Conservation (phyloP, 53 echinoderm and acorn worm genomes). For the Apostichopus leukothele region DNA sequence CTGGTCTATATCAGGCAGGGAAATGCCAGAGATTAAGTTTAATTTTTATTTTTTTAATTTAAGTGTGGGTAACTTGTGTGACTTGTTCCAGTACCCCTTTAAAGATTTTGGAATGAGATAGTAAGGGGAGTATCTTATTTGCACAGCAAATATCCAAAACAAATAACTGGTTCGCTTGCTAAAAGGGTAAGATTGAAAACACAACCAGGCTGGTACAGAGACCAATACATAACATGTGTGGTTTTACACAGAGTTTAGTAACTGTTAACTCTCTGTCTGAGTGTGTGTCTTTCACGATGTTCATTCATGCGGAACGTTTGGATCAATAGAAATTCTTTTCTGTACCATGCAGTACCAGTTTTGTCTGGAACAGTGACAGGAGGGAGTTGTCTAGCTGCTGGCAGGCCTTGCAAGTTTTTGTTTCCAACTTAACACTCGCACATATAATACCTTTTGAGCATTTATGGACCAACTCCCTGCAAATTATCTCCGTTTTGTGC, state of each 20-base stretch:
- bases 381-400: background rate
- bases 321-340: background rate
- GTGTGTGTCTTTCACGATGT: background rate
- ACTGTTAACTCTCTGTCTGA: background rate
- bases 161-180: background rate
- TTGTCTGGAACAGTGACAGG: background rate
- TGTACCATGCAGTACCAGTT: background rate
- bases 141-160: background rate
- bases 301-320: background rate
- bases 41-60: too few relatives aligned
- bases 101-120: background rate
- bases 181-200: background rate
- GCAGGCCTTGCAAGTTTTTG: too few relatives aligned
- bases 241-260: background rate
- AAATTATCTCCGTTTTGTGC: too few relatives aligned
- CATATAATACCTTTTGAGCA: too few relatives aligned
- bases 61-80: too few relatives aligned
- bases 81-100: background rate
- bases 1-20: too few relatives aligned
- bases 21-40: too few relatives aligned
- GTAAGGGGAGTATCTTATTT: background rate
- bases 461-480: too few relatives aligned
- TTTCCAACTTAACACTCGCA: too few relatives aligned
- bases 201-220: background rate
- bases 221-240: background rate